Percentiles rank a stretch among this genome's conserved stretches.
Evolutionary conservation across 2,113 vertebrate species (phyloP).

Genomic region (Drymodes brunneopygia): DNA sequence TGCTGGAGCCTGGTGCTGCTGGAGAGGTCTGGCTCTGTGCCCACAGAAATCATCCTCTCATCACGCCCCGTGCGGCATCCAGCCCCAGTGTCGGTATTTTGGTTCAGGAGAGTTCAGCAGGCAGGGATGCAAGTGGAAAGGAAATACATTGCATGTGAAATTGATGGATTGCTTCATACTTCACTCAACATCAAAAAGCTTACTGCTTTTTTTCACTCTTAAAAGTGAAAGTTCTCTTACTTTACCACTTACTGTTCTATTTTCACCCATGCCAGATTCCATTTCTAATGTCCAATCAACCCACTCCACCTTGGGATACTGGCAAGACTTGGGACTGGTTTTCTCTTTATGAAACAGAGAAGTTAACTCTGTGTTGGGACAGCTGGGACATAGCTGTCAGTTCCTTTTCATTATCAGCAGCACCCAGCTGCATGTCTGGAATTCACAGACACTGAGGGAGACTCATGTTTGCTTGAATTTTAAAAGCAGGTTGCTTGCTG

Average conservation of each 20-base stretch:
- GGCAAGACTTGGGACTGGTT: not conserved
- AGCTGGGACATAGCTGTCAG: constrained; percentile 40
- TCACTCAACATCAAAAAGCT: not conserved
- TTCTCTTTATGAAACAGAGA: not conserved
- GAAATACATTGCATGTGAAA: not conserved
- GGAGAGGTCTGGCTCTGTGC: not conserved
- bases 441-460: constrained; percentile 3
- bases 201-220: not conserved
- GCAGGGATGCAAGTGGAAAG: not conserved
- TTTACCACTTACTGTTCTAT: not conserved
- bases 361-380: not conserved
- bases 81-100: not conserved
- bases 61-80: rapidly evolving
- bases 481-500: constrained; percentile 40
- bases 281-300: not conserved
- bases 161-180: not conserved
- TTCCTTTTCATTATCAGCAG: constrained; percentile 40
- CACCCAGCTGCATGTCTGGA: constrained; percentile 53
- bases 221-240: not conserved
- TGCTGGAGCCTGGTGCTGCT: not conserved
- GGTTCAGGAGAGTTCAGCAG: not conserved
- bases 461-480: constrained; percentile 13
- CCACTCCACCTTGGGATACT: rapidly evolving
- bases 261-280: not conserved
- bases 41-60: not conserved